These are phyloP conservation scores for Therioaphis trifolii DNA, from an alignment of 2,888 invertebrate species.

Conservation along the genomic window DNA sequence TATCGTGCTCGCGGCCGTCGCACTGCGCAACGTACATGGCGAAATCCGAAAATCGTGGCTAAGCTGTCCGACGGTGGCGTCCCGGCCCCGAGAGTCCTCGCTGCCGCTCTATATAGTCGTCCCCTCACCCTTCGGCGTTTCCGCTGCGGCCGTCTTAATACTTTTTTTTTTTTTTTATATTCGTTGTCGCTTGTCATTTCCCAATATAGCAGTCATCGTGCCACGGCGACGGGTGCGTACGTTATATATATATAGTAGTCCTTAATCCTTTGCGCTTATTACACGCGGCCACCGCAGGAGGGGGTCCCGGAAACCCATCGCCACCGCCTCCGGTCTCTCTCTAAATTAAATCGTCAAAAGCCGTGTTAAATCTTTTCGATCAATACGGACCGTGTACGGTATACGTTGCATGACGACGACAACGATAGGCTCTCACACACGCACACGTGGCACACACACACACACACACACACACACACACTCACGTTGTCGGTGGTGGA, in stretches of 20 bases:
- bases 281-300: slow-evolving; percentile 50
- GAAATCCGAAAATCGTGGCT: slow-evolving; percentile 62
- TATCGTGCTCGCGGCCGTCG: background rate
- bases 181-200: slow-evolving; percentile 59
- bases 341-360: slow-evolving; percentile 62
- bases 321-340: slow-evolving; percentile 25
- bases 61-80: slow-evolving; percentile 20
- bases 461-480: no score
- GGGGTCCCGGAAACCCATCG: slow-evolving; percentile 54
- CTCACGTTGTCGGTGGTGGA: background rate
- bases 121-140: slow-evolving; percentile 38
- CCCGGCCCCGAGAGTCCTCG: slow-evolving; percentile 2
- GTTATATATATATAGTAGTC: slow-evolving; percentile 16
- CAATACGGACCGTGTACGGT: slow-evolving; percentile 26
- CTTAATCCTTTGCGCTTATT: slow-evolving; percentile 62
- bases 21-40: slow-evolving; percentile 1
- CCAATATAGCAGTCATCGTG: slow-evolving; percentile 48
- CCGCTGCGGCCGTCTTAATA: slow-evolving; percentile 33
- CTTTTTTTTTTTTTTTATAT: slow-evolving; percentile 42
- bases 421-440: background rate
- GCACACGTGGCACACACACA: background rate
- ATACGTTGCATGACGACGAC: background rate
- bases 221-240: background rate
- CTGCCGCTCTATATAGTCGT: background rate
- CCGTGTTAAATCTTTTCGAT: slow-evolving; percentile 62